Evolutionary conservation across 2,888 invertebrate species (phyloP).

Genomic region (Mamestra brassicae): DNA sequence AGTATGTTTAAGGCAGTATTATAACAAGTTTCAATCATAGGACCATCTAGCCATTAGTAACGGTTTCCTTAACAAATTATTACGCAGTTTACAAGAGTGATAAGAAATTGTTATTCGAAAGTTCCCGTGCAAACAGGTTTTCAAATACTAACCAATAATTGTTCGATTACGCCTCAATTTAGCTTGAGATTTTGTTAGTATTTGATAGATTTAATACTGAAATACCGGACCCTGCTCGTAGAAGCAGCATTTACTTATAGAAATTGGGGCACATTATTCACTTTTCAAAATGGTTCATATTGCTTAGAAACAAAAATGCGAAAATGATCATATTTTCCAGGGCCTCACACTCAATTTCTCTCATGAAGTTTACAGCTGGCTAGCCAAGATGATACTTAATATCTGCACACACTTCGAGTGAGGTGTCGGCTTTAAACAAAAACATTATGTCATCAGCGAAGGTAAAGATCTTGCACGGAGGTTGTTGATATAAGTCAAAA

Average conservation of each 20-base stretch:
- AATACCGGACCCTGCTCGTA: not conserved
- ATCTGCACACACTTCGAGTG: too few species aligned
- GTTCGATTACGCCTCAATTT: slow-evolving; percentile 4
- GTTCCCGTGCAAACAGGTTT: slow-evolving; percentile 19
- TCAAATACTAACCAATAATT: slow-evolving; percentile 24
- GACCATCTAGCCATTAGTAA: slow-evolving; percentile 32
- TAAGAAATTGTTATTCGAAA: slow-evolving; percentile 26
- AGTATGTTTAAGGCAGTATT: slow-evolving; percentile 15
- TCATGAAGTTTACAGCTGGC: too few species aligned
- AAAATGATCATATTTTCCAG: not conserved
- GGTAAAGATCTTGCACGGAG: not conserved
- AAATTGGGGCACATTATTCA: not conserved
- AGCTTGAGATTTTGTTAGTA: not conserved
- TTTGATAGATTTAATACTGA: not conserved
- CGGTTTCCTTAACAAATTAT: slow-evolving; percentile 29
- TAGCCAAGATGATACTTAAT: too few species aligned
- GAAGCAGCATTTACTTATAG: not conserved
- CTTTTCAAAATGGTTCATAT: too few species aligned
- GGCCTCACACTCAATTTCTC: too few species aligned
- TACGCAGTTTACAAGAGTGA: slow-evolving; percentile 31
- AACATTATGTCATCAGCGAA: too few species aligned
- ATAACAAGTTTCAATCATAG: slow-evolving; percentile 22
- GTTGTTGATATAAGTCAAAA: not conserved
- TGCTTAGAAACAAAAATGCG: not conserved
- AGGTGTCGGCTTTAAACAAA: too few species aligned